These are phyloP conservation scores for Pachycephala philippinensis DNA, from an alignment of 2,113 vertebrate genomes.

Conservation along the genomic window DNA sequence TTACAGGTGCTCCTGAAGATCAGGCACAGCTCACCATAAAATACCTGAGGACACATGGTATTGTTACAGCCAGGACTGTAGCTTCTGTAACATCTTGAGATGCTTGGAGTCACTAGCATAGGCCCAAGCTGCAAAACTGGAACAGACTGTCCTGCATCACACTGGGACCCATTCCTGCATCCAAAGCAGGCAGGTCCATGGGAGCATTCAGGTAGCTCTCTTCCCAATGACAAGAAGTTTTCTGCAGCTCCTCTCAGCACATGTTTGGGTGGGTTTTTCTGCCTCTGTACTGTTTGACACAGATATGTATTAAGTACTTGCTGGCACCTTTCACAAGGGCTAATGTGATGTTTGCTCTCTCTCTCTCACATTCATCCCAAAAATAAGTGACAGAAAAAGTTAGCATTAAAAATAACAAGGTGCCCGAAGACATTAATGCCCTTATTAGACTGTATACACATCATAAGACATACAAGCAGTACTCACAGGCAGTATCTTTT, in stretches of 20 bases:
- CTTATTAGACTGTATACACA: neutral
- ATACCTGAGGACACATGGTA: neutral
- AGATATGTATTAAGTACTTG: neutral
- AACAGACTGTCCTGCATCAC: neutral
- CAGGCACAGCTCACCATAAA: neutral
- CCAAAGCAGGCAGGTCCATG: neutral
- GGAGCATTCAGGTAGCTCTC: neutral
- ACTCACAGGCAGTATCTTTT: neutral
- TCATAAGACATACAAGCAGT: neutral
- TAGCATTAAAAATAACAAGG: neutral
- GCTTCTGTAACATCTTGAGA: neutral
- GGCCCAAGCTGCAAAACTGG: neutral
- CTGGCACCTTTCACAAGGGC: neutral
- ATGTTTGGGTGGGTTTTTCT: neutral
- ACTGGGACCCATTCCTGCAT: neutral
- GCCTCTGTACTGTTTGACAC: neutral
- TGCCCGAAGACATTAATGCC: neutral
- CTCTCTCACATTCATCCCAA: neutral
- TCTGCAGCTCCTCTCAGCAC: neutral
- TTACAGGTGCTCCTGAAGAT: neutral
- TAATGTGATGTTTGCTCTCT: neutral
- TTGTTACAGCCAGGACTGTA: neutral
- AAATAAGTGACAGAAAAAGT: neutral
- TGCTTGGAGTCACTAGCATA: neutral
- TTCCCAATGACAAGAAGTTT: neutral